These are phyloP conservation scores for Chrysolina haemoptera DNA, from an alignment of 2,888 invertebrate species.

Conservation along the genomic window DNA sequence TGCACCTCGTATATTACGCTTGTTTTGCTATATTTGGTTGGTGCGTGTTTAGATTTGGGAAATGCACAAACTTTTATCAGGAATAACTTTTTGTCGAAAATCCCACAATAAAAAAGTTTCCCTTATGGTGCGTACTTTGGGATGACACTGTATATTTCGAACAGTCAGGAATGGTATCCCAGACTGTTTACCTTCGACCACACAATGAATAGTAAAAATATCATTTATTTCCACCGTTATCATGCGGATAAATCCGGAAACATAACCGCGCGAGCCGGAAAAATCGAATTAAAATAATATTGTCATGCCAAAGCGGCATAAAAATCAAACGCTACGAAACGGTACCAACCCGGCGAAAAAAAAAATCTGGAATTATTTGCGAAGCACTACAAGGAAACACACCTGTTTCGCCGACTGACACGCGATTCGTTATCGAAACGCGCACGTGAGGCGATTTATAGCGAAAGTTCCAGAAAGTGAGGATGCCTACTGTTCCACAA, in stretches of 20 bases:
- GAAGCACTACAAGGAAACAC: slow-evolving; percentile 25
- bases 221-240: not conserved
- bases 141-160: too few species aligned
- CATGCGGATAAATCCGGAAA: not conserved
- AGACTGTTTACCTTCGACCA: too few species aligned
- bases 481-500: slow-evolving; percentile 35
- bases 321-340: slow-evolving; percentile 6
- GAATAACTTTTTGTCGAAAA: too few species aligned
- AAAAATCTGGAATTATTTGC: slow-evolving; percentile 16
- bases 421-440: slow-evolving; percentile 37
- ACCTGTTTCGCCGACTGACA: slow-evolving; percentile 37
- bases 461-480: slow-evolving; percentile 36
- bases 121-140: too few species aligned
- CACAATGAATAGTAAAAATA: not conserved
- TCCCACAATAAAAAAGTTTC: too few species aligned
- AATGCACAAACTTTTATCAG: too few species aligned
- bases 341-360: slow-evolving; percentile 8
- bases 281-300: not conserved
- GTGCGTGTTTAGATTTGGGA: too few species aligned
- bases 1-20: too few species aligned
- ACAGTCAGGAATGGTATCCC: too few species aligned
- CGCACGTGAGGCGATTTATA: slow-evolving; percentile 43
- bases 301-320: slow-evolving; percentile 4
- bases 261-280: not conserved
- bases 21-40: too few species aligned